Evolutionary conservation across 2,888 invertebrate species (phyloP), one percentile per base, ranked within the genome.

Genomic region (Acleris cristana): DNA sequence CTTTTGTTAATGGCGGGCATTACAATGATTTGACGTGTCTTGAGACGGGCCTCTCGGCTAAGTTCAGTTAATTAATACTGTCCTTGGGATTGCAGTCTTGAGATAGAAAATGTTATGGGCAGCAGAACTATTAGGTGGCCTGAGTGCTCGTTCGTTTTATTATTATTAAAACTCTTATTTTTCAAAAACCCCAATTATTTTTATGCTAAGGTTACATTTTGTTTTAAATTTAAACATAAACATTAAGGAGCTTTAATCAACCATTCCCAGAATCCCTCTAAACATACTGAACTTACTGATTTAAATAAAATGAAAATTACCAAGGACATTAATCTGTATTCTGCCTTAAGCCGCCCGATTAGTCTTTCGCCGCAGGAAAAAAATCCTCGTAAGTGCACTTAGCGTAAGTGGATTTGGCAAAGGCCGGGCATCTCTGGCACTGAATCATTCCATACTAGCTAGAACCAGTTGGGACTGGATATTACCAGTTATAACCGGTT

Each of bases 341-440:
- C 72, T 45, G 71, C 66, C 64, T 74, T 76, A 78, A 78, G 74
- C 75, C 72, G 51, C 49, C 26, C 75, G 74, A 80, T 82, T 81
- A 82, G 75, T 80, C 77, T 77, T 75, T 74, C 71, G 67, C 76
- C 72, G 69, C 72, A 73, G 53, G 75, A 78, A 76, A 78, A 78
- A 75, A 73, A 71, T 62, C 64, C 71, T 69, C 70, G 73, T 77
- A 76, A 82, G 81, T 77, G 81, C 80, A 80, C 78, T 79, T 75
- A 77, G 72, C 75, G 73, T 81, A 82, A 86, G 81, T 84, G 82
- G 84, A 85, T 86, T 84, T 83, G 82, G 85, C 82, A 81, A 71
- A 75, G 76, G 71, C 71, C 34, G 63, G 49, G 57, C 14, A 26
- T 45, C 55, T 52, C 57, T 40, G 23, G 34, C 40, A 65, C 60